Evolutionary conservation across 1,140 invertebrate genomes (phyloP), one percentile per base, ranked within the genome.

Genomic region (Physella acuta): DNA sequence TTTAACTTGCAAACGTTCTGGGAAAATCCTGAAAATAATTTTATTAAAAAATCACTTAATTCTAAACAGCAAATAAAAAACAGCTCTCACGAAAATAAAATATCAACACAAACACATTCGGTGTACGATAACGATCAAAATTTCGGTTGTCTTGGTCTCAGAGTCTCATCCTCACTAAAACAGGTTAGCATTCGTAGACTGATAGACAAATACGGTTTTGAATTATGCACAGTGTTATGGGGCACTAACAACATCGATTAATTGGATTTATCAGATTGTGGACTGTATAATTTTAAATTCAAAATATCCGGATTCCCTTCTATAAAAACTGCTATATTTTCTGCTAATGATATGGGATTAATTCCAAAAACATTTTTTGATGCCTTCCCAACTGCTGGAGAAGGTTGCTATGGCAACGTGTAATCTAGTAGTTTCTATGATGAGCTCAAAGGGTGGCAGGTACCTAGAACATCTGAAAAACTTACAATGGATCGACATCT

Each of bases 401-500:
- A n/a, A n/a, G n/a, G n/a, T n/a, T n/a, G n/a, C n/a, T n/a, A n/a
- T n/a, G n/a, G n/a, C n/a, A n/a, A n/a, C 37, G 34, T 37, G 34
- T 49, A 5, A 44, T 24, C 39, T 62, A 2, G 17, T 39, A 2
- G 5, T 3, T 8, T 3, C n/a, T 62, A 24, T 44, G 5, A 62
- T 62, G 60, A 24, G 34, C 1, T 39, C 24, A 17, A 1, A 62
- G 26, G 44, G 60, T 17, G 36, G 5, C 4, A 62, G 60, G 30
- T 8, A 39, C 11, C 44, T 62, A 30, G 34, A 44, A 2, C 28
- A 37, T 37, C 34, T 62, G 8, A 26, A 3, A 3, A 11, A 44
- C 5, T 44, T 62, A 30, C 37, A 62, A 44, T 26, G 60, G 20
- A 17, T 62, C 3, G 60, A 62, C 30, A 2, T 62, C n/a, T 62